phyloP scores from a whole-genome alignment of 2,888 invertebrate species.

The Caenorhabditis wallacei region DNA sequence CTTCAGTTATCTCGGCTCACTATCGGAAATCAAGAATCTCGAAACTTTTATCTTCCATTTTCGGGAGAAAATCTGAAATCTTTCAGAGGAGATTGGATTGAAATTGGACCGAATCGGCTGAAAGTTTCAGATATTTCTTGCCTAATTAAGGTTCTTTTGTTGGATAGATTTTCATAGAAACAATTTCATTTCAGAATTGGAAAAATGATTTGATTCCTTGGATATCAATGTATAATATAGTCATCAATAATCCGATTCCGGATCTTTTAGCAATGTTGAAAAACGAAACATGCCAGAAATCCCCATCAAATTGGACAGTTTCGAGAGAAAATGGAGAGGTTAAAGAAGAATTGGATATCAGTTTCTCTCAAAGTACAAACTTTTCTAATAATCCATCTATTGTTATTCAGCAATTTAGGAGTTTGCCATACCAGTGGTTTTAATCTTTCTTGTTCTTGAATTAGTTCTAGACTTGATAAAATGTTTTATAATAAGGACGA shows the following conservation, averaged over 20 bases:
- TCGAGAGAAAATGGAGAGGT: background rate
- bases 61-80: constrained; percentile 20
- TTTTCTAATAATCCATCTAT: constrained; percentile 36
- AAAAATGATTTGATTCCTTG: background rate
- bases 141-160: constrained; percentile 5
- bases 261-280: constrained; percentile 19
- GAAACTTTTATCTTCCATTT: constrained; percentile 15
- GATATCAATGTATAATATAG: constrained; percentile 38
- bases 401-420: constrained; percentile 23
- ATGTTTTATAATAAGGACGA: too few species aligned
- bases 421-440: background rate
- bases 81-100: constrained; percentile 43
- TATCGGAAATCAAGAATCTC: constrained; percentile 35
- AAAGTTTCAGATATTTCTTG: background rate
- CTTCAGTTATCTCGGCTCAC: constrained; percentile 33
- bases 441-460: too few species aligned
- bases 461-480: too few species aligned
- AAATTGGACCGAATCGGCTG: constrained; percentile 37
- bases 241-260: constrained; percentile 21
- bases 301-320: constrained; percentile 8
- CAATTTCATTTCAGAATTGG: constrained; percentile 18
- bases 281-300: constrained; percentile 22
- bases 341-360: constrained; percentile 30
- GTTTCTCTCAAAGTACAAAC: constrained; percentile 26
- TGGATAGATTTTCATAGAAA: background rate